Percentiles rank a stretch among this genome's conserved stretches.
These are phyloP conservation scores for Gopherus evgoodei DNA, from an alignment of 2,113 vertebrate species.

Conservation along the genomic window DNA sequence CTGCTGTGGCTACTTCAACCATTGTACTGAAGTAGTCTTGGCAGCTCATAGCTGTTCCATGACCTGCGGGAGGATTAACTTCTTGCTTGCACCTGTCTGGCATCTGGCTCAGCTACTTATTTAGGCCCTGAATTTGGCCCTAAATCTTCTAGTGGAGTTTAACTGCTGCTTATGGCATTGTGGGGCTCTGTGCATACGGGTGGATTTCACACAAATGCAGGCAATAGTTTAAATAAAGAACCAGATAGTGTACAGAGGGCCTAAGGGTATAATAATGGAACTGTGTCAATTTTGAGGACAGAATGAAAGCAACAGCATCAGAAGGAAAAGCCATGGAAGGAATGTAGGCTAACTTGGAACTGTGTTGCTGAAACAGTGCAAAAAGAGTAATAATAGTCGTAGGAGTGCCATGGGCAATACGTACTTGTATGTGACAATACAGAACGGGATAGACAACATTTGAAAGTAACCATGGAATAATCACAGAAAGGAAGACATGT, in stretches of 20 bases:
- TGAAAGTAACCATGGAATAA: conserved; percentile 38
- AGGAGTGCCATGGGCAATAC: conserved; percentile 18
- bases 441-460: conserved; percentile 5
- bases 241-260: not conserved
- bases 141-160: conserved; percentile 33
- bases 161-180: not conserved
- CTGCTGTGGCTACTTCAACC: not conserved
- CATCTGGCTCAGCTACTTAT: conserved; percentile 1
- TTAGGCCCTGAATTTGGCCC: conserved; percentile 27
- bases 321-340: not conserved
- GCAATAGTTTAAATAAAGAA: conserved; percentile 9
- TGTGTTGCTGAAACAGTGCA: conserved; percentile 25
- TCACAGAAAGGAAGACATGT: conserved; percentile 6
- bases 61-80: not conserved
- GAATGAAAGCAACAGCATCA: not conserved
- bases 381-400: not conserved
- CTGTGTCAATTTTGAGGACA: conserved; percentile 21
- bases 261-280: not conserved
- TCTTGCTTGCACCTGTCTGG: not conserved
- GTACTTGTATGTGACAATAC: not conserved
- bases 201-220: not conserved
- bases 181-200: not conserved
- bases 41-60: not conserved
- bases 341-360: conserved; percentile 37
- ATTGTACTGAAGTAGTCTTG: not conserved